Evolutionary conservation across 2,888 invertebrate genomes (phyloP), one percentile per base, ranked within the genome.

Genomic region (Stenodera caucasica): DNA sequence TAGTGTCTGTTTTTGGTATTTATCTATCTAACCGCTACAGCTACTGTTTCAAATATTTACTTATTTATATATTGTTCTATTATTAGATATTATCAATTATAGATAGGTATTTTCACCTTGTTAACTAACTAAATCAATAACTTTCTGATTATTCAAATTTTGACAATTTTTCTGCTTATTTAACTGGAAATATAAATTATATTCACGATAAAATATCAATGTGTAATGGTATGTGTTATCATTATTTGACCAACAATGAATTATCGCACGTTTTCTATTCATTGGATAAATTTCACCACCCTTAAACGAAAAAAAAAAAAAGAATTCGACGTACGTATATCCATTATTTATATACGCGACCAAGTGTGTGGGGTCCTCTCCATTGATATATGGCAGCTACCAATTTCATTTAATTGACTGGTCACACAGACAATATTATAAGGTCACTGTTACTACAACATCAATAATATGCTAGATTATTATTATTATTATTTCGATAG

Each of bases 361-460:
- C 68, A 71, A 74, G 73, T 74, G 73, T 75, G 76, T 76, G 78
- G 74, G 77, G 76, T 74, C 76, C 69, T 67, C 69, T 64, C 63
- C 15, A 21, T 21, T 78, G 77, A 77, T 77, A 75, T 75, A 78
- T 77, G 75, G 74, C 72, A 72, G 71, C 76, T 72, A 75, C 76
- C 77, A 77, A 77, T 77, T 77, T 69, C 70, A 73, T 77, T 77
- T 77, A 77, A 77, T 77, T 77, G 78, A 78, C 76, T 76, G 75
- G 74, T 77, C 77, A 76, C 77, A 76, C 75, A 74, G 70, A 65
- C 67, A 74, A 76, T 72, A 70, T 68, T 68, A 63, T 67, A n/a
- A 66, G 72, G 71, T 72, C 73, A 72, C 68, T 67, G 73, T 73
- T 73, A 72, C 66, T 66, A 66, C 37, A n/a, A 35, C 7, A 45